Conservation (phyloP, 2,113 vertebrate species). For the Phodopus roborovskii region DNA sequence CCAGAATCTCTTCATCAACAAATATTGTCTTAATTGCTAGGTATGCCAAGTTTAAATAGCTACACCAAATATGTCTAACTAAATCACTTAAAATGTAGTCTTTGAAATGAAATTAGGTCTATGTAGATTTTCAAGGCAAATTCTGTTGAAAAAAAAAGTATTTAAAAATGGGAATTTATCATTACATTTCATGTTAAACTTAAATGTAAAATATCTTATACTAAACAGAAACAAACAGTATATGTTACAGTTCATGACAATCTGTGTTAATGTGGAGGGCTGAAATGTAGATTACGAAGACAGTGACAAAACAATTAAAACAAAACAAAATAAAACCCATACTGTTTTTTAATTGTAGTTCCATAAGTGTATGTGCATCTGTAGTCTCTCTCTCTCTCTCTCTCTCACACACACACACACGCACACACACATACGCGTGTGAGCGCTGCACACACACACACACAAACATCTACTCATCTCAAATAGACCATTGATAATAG, state of each 20-base stretch:
- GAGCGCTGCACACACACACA: neutral
- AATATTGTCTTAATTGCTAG: constrained; percentile 74
- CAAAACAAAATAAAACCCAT: neutral
- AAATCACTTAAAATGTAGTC: constrained; percentile 19
- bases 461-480: neutral
- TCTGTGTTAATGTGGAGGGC: neutral
- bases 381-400: too few species aligned
- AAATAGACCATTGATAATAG: neutral
- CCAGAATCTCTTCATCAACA: constrained; percentile 72
- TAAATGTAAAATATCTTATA: neutral
- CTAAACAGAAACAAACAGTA: neutral
- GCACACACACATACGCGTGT: neutral
- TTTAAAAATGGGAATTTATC: constrained; percentile 46
- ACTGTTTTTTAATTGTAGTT: neutral
- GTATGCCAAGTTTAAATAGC: constrained; percentile 47
- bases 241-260: neutral
- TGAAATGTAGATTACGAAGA: neutral
- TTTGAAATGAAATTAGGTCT: constrained; percentile 59
- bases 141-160: constrained; percentile 43
- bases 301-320: neutral
- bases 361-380: neutral
- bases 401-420: neutral
- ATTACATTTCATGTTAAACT: constrained; percentile 37
- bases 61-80: constrained; percentile 22
- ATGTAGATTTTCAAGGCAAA: constrained; percentile 1